Evolutionary conservation across 1,140 invertebrate genomes (phyloP).

Genomic region (Melitaea cinxia): DNA sequence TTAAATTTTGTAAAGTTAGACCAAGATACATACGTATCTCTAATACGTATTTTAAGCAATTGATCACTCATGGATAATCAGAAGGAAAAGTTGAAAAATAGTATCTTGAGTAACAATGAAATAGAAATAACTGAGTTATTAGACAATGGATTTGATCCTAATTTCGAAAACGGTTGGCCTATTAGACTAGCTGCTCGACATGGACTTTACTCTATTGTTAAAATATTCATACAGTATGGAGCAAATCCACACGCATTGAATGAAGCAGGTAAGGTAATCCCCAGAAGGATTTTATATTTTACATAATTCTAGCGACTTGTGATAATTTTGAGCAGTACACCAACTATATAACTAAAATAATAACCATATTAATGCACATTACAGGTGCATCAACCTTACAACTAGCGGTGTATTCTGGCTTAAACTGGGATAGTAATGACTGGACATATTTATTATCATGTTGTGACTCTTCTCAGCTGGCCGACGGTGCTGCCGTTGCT

Average conservation of each 20-base stretch:
- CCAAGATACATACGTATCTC: background rate
- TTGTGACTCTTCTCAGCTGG: conserved; percentile 73
- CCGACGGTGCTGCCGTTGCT: conserved; percentile 71
- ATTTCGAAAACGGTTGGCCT: conserved; percentile 70
- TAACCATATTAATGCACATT: background rate
- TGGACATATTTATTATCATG: conserved; percentile 69
- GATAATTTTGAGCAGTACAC: too few species aligned
- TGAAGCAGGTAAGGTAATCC: conserved; percentile 56
- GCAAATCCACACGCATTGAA: conserved; percentile 69
- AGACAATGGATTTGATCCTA: conserved; percentile 61
- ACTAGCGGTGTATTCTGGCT: conserved; percentile 68
- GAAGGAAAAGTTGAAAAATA: conserved; percentile 55
- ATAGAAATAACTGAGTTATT: conserved; percentile 54
- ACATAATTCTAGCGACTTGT: too few species aligned
- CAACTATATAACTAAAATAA: background rate
- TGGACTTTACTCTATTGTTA: conserved; percentile 58
- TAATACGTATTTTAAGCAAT: background rate
- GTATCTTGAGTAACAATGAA: conserved; percentile 54
- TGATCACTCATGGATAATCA: conserved; percentile 48
- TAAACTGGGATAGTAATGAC: conserved; percentile 61
- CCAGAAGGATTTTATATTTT: too few species aligned
- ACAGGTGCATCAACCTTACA: conserved; percentile 73
- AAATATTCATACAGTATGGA: conserved; percentile 62
- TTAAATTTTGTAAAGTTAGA: background rate
- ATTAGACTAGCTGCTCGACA: conserved; percentile 65